A percentile compares a stretch with the other conserved stretches of the same genome.
phyloP scores from a whole-genome alignment of 2,113 vertebrate genomes.

The Anolis carolinensis region DNA sequence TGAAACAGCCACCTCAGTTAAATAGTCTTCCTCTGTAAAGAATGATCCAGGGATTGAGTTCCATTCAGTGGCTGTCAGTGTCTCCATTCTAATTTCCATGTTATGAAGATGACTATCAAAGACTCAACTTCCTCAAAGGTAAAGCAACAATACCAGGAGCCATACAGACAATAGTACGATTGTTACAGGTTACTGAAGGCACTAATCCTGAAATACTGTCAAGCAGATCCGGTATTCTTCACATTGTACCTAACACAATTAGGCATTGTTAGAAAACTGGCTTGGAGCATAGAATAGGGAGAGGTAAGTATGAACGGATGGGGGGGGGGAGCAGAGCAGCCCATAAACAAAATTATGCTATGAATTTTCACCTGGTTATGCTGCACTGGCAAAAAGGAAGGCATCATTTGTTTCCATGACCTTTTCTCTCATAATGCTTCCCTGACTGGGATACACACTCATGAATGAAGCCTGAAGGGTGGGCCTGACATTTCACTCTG shows the following conservation, averaged over 20 bases:
- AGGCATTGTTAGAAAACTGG: conserved; percentile 83
- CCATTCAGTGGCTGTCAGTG: conserved; percentile 53
- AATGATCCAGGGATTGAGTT: conserved; percentile 52
- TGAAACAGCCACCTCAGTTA: conserved; percentile 64
- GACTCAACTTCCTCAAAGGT: conserved; percentile 79
- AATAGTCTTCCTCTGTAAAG: conserved; percentile 55
- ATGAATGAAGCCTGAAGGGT: conserved; percentile 39
- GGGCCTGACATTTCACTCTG: conserved; percentile 34
- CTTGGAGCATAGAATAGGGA: conserved; percentile 48
- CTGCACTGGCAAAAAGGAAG: background rate
- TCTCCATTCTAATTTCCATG: conserved; percentile 60
- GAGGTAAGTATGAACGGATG: conserved; percentile 1
- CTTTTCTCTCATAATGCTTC: conserved; percentile 25
- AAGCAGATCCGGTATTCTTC: conserved; percentile 80
- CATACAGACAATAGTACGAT: conserved; percentile 83
- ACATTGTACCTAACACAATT: conserved; percentile 75
- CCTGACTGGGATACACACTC: conserved; percentile 37
- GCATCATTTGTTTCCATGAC: conserved; percentile 35
- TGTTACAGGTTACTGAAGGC: conserved; percentile 74
- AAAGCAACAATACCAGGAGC: conserved; percentile 65
- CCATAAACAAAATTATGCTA: conserved; percentile 12
- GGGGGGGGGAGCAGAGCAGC: too few species aligned
- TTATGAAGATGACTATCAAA: conserved; percentile 78
- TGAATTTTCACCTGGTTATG: conserved; percentile 18
- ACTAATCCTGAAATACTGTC: conserved; percentile 69